A percentile compares a stretch with the other conserved stretches of the same genome.
These are phyloP conservation scores for Chanos chanos DNA, from an alignment of 2,797 vertebrate genomes.

Conservation along the genomic window DNA sequence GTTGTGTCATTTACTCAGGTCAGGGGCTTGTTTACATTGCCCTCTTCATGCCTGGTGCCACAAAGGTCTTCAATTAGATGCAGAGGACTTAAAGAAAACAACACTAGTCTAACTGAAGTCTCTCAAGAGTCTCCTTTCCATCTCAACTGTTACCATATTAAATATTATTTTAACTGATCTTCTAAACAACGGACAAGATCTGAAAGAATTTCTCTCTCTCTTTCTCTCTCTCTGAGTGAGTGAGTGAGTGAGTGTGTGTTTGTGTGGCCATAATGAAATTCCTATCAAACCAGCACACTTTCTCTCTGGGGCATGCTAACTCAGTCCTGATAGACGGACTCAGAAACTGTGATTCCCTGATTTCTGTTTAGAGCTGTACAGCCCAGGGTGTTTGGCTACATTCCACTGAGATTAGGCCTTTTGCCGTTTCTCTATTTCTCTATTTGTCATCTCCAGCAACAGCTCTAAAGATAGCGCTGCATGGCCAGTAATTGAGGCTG, in stretches of 20 bases:
- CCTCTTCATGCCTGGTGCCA: background rate
- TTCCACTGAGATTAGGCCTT: slow-evolving; percentile 29
- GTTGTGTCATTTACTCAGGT: background rate
- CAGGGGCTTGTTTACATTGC: background rate
- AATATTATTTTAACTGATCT: slow-evolving; percentile 35
- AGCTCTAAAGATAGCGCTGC: slow-evolving; percentile 22
- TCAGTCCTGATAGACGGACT: slow-evolving; percentile 15
- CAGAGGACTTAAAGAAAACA: slow-evolving; percentile 15
- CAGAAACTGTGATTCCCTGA: slow-evolving; percentile 5
- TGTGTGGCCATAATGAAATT: slow-evolving; percentile 29
- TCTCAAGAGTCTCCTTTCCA: background rate
- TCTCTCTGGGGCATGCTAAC: slow-evolving; percentile 1
- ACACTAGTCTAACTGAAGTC: slow-evolving; percentile 14
- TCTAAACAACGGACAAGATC: background rate
- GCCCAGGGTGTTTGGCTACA: slow-evolving; percentile 13
- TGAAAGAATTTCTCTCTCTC: background rate
- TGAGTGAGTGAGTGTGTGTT: background rate
- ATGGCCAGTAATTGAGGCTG: slow-evolving; percentile 36
- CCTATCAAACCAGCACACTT: slow-evolving; percentile 4
- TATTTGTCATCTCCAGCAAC: slow-evolving; percentile 33
- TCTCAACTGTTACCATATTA: slow-evolving; percentile 8
- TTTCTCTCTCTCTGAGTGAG: too few relatives aligned
- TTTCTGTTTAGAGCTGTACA: background rate
- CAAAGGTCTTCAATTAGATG: slow-evolving; percentile 27
- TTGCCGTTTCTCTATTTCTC: slow-evolving; percentile 30